phyloP scores from a whole-genome alignment of 2,888 invertebrate species.

The Cephus spinipes region DNA sequence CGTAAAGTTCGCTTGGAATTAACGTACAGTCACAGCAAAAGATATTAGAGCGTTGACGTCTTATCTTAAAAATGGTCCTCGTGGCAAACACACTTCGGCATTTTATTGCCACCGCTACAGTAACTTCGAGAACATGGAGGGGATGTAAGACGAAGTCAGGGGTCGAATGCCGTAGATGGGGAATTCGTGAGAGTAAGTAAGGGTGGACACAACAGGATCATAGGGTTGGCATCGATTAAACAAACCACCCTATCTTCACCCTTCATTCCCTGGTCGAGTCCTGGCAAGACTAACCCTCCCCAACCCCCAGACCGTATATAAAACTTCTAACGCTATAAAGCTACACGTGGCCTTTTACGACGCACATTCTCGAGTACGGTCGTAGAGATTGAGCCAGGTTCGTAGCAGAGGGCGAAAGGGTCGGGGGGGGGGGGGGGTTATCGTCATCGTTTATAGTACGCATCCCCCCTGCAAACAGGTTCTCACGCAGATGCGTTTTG shows the following conservation, averaged over 20 bases:
- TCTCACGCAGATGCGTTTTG: slow-evolving; percentile 30
- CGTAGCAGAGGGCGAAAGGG: neutral
- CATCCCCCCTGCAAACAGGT: slow-evolving; percentile 14
- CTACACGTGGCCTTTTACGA: neutral
- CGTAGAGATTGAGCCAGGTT: neutral
- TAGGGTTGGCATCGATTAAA: slow-evolving; percentile 59
- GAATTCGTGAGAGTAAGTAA: slow-evolving; percentile 37
- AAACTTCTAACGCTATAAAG: neutral
- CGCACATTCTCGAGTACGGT: neutral
- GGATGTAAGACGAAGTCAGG: neutral
- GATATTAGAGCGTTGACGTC: neutral
- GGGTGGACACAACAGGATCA: slow-evolving; percentile 49
- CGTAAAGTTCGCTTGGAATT: neutral
- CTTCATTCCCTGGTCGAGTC: neutral
- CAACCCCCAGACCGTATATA: neutral
- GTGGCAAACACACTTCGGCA: neutral
- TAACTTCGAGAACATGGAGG: neutral
- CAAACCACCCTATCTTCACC: slow-evolving; percentile 52
- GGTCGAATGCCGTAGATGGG: neutral
- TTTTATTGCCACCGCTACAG: neutral
- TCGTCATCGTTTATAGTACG: slow-evolving; percentile 23
- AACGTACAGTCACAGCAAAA: neutral
- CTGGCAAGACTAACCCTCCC: neutral
- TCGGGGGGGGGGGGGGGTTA: slow-evolving; percentile 12
- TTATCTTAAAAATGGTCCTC: neutral